A percentile compares a stretch with the other conserved stretches of the same genome.
Conservation (phyloP, 2,113 vertebrate species). For the Pteronura brasiliensis region DNA sequence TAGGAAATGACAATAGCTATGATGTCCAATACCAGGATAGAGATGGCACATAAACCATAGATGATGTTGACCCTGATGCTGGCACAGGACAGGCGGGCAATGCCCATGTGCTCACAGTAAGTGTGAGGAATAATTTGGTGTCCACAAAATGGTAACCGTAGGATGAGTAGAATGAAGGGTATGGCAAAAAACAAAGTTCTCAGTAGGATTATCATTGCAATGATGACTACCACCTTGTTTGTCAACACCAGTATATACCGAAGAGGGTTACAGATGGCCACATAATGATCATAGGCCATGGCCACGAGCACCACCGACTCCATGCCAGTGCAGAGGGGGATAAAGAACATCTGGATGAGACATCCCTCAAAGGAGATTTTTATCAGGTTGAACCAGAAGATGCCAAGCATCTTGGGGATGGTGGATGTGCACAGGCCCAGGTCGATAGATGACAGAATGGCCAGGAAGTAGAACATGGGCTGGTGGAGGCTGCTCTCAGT, state of each 20-base stretch:
- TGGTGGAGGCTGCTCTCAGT: conserved; percentile 29
- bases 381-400: neutral
- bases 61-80: conserved; percentile 7
- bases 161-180: neutral
- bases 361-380: no score
- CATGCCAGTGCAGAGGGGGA: no score
- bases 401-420: conserved; percentile 33
- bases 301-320: neutral
- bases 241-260: neutral
- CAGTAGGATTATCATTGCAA: neutral
- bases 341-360: no score
- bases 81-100: neutral
- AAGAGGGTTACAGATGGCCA: conserved; percentile 58
- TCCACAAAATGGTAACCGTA: conserved; percentile 19
- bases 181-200: neutral
- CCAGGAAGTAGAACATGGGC: conserved; percentile 57
- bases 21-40: neutral
- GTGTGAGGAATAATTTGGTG: conserved; percentile 18
- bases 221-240: neutral
- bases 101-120: conserved; percentile 51
- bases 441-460: conserved; percentile 25
- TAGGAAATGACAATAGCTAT: neutral
- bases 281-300: conserved; percentile 49
- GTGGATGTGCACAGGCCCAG: neutral
- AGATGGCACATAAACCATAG: conserved; percentile 30